Base-by-base conservation (phyloP, 1,140 invertebrate genomes). In the Caenorhabditis inopinata region DNA sequence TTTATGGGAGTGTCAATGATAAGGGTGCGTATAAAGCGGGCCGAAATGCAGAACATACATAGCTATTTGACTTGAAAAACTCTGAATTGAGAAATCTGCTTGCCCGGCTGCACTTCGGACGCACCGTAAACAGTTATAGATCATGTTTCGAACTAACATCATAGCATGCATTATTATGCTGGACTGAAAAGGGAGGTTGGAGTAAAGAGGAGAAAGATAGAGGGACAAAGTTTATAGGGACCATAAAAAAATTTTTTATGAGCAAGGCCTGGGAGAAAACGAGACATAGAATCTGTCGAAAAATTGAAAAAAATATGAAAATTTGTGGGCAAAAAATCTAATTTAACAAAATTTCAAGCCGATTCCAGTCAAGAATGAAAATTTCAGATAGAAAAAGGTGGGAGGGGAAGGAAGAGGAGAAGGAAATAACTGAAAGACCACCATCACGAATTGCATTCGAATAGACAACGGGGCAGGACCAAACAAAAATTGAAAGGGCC, bases 361-460 rank as follows among this genome's bases (percentile, higher is more conserved):
- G n/a, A n/a, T n/a, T n/a, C n/a, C n/a, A n/a, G n/a, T n/a, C n/a
- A n/a, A n/a, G n/a, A n/a, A n/a, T n/a, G n/a, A n/a, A n/a, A n/a
- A n/a, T n/a, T n/a, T n/a, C n/a, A n/a, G n/a, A n/a, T n/a, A n/a
- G 21, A 25, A 25, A 25, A 51, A 25, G 49, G 27, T 23, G 23
- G 49, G 27, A 51, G 49, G 27, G 27, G 7, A 16, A 58, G 25
- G 9, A 16, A 2, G n/a, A 32, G 27, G 27, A 29, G 14, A n/a
- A 21, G 18, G n/a, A 32, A 58, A 14, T 32, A 14, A 58, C 25
- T 32, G 51, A 58, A 58, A 32, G 51, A 58, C 51, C 51, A 58
- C 12, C 51, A 51, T 25, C 6, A 68, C 58, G 58, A 68, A 68
- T 68, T 68, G n/a, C 12, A 68, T 68, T 68, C 58, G 58, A 38